Conservation (phyloP, 2,113 vertebrate species). For the Diadophis punctatus region DNA sequence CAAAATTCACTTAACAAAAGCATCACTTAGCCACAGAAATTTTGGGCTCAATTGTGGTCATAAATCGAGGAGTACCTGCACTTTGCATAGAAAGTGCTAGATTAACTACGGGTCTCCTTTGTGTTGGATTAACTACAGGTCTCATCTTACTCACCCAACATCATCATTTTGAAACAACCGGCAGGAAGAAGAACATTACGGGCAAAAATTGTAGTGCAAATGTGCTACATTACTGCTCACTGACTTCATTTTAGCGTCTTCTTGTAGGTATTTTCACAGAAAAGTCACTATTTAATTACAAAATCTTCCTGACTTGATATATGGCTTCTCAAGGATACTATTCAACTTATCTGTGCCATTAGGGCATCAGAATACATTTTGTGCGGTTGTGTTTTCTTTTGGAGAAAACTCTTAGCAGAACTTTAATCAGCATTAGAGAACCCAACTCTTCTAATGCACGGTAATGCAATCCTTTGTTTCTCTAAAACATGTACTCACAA, state of each 20-base stretch:
- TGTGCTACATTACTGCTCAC: background rate
- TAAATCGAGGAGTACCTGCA: background rate
- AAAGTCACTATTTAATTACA: background rate
- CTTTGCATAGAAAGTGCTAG: background rate
- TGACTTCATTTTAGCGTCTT: background rate
- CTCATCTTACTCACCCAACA: background rate
- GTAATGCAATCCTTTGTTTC: slow-evolving; percentile 40
- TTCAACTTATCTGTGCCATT: background rate
- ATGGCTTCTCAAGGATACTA: background rate
- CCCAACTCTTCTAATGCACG: background rate
- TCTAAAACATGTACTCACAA: slow-evolving; percentile 65
- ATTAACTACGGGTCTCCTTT: background rate
- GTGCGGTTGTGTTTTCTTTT: background rate
- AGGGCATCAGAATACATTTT: background rate
- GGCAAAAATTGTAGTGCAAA: background rate
- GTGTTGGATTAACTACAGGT: background rate
- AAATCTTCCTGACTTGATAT: background rate
- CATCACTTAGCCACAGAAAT: background rate
- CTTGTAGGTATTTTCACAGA: background rate
- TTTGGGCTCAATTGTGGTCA: background rate
- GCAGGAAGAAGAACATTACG: background rate
- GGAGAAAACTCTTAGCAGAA: background rate
- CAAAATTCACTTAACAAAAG: background rate
- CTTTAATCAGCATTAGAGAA: background rate
- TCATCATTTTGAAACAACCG: background rate